Evolutionary conservation across 2,113 vertebrate genomes (phyloP).

Genomic region (Gobiocypris rarus): DNA sequence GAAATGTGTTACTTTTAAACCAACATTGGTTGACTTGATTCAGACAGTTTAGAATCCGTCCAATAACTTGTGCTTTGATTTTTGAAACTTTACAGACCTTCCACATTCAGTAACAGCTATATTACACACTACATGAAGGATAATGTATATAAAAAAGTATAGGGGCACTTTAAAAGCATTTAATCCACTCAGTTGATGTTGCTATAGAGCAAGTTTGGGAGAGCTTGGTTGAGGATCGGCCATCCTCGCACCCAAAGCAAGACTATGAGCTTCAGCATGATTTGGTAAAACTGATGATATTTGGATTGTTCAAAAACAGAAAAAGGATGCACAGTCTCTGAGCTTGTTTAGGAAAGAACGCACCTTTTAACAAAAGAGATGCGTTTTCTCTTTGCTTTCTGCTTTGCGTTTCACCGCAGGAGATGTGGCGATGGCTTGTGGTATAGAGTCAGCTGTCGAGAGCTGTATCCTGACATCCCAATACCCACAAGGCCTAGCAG

Average conservation of each 20-base stretch:
- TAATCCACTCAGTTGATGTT: neutral
- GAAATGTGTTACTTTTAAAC: no score
- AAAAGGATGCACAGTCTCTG: neutral
- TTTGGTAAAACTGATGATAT: neutral
- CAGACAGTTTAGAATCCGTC: no score
- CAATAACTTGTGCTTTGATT: no score
- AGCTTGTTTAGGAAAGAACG: neutral
- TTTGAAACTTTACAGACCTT: no score
- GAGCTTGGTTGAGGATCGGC: constrained; percentile 26
- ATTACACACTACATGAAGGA: no score
- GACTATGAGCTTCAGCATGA: constrained; percentile 44
- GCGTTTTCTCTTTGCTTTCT: neutral
- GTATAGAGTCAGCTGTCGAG: constrained; percentile 78
- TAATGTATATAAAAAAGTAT: no score
- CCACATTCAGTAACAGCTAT: no score
- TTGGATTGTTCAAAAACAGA: neutral
- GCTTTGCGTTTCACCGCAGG: constrained; percentile 63
- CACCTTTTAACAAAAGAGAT: neutral
- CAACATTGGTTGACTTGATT: no score
- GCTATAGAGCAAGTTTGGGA: constrained; percentile 13
- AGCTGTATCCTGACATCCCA: constrained; percentile 82
- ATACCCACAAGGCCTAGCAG: constrained; percentile 81
- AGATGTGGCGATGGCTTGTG: constrained; percentile 72
- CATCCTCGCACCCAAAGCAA: constrained; percentile 36
- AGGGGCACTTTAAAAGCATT: neutral